Evolutionary conservation across 2,113 vertebrate species (phyloP), one percentile per base, ranked within the genome.

Genomic region (Oenanthe oenanthe): DNA sequence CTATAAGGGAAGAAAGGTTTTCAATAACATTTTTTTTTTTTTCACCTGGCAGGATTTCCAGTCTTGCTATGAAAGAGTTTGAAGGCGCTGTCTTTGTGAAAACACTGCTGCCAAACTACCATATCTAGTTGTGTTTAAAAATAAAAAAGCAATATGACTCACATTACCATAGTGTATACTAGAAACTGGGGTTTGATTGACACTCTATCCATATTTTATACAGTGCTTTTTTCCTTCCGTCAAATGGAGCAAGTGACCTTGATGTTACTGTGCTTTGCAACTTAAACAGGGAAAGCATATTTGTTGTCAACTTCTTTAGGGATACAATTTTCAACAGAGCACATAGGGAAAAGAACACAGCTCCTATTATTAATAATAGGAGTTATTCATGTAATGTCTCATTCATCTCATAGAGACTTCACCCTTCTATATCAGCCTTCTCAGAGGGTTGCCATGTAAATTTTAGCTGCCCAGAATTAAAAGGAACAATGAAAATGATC

Each of bases 1-100:
- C 99, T 99, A 98, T 98, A 98, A 98, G 98, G 98, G 98, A 98
- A 98, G 98, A 99, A 98, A 99, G 98, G 97, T 98, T 99, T 98
- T 99, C 99, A 98, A 98, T 98, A 99, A 99, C 96, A 92, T 97
- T 98, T 96, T 97, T 97, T 97, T 97, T 97, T 95, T 97, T 97
- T 96, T 71, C 14, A 98, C 98, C 98, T 98, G 98, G 98, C 98
- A 98, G 98, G 98, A 99, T 98, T 97, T 98, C 97, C 97, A 98
- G 97, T 91, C 95, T 98, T 96, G 95, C 98, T 97, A 98, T 97
- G 97, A 98, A 98, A 97, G 97, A 98, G 97, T 98, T 98, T 98
- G 98, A 98, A 98, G 97, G 97, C 88, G 32, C 96, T 92, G 96
- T 96, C 97, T 98, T 98, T 97, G 97, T 98, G 90, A 92, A 94